These are phyloP conservation scores for Nestor notabilis DNA, from an alignment of 2,113 vertebrate genomes.

Conservation along the genomic window DNA sequence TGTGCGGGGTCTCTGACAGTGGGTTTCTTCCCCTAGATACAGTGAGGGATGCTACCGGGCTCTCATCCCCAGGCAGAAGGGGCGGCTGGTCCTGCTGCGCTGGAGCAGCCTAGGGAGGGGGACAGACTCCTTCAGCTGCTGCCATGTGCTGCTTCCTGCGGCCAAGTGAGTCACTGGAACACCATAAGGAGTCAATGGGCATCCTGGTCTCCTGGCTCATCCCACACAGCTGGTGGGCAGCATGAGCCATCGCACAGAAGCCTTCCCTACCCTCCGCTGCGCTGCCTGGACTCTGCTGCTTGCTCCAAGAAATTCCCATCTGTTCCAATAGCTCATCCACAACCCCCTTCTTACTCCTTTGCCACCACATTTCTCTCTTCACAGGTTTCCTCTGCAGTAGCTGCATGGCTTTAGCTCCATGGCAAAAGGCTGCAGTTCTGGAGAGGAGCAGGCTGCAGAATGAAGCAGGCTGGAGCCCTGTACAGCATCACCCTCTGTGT, in stretches of 20 bases:
- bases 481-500: rapidly evolving
- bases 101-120: background rate
- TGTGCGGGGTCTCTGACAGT: background rate
- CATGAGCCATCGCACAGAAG: background rate
- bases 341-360: background rate
- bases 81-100: background rate
- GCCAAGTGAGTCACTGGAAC: constrained; percentile 36
- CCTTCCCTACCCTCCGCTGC: background rate
- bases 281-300: background rate
- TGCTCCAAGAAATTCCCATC: background rate
- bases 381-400: background rate
- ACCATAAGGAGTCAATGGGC: constrained; percentile 37
- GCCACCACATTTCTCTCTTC: background rate
- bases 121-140: constrained; percentile 18
- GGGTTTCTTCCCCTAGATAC: background rate
- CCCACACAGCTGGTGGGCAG: constrained; percentile 43
- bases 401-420: background rate
- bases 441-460: background rate
- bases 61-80: background rate
- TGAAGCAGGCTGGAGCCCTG: background rate
- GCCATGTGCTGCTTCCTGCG: background rate
- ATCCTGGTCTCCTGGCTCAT: background rate
- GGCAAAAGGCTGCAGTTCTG: background rate
- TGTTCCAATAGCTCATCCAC: background rate
- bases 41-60: background rate